These are phyloP conservation scores for Botia almorhae DNA, from an alignment of 2,797 vertebrate species.

Conservation along the genomic window DNA sequence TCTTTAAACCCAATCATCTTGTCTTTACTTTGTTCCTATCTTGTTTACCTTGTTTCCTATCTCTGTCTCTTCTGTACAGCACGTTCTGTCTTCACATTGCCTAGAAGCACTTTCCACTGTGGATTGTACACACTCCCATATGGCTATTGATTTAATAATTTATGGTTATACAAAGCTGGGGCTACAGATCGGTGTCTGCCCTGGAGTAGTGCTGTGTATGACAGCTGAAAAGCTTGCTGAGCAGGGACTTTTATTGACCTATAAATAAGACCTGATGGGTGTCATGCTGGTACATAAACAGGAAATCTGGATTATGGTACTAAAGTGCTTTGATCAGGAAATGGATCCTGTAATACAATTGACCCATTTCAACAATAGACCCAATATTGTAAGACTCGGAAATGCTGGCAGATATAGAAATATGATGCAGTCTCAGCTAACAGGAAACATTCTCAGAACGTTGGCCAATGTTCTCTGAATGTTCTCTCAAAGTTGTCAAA, in stretches of 20 bases:
- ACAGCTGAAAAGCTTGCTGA: constrained; percentile 24
- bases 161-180: constrained; percentile 65
- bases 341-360: too few relatives aligned
- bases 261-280: constrained; percentile 42
- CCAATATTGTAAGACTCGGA: not conserved
- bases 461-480: too few relatives aligned
- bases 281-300: constrained; percentile 24
- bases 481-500: too few relatives aligned
- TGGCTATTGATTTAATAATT: constrained; percentile 73
- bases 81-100: not conserved
- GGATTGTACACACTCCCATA: constrained; percentile 61
- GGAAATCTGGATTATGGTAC: constrained; percentile 10
- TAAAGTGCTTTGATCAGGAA: not conserved
- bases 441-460: too few relatives aligned
- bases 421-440: not conserved
- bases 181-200: constrained; percentile 50
- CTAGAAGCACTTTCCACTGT: constrained; percentile 1
- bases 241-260: constrained; percentile 16
- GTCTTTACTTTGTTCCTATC: not conserved
- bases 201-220: constrained; percentile 10
- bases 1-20: not conserved
- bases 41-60: not conserved
- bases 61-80: constrained; percentile 21
- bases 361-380: not conserved
- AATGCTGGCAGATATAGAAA: not conserved